Percentiles rank a stretch among this genome's conserved stretches.
Evolutionary conservation across 2,888 invertebrate genomes (phyloP).

Genomic region (Dryobota labecula): DNA sequence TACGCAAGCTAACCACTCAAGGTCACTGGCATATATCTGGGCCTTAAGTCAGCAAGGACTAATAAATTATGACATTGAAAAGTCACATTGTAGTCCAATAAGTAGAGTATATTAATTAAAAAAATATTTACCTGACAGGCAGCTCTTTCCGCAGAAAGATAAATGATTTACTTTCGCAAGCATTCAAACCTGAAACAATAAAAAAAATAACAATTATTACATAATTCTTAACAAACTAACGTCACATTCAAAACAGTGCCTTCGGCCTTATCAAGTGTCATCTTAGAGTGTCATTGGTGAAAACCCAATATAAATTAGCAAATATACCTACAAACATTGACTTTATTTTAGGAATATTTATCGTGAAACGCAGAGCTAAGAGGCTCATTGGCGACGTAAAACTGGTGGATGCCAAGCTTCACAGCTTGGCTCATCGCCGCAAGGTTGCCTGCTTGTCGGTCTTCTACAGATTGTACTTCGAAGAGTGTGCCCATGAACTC

Average conservation of each 20-base stretch:
- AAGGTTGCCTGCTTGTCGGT: too few species aligned
- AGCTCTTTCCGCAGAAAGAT: slow-evolving; percentile 98
- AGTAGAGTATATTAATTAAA: background rate
- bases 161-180: slow-evolving; percentile 97
- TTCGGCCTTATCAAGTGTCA: background rate
- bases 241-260: background rate
- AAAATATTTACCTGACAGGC: slow-evolving; percentile 93
- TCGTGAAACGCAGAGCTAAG: too few species aligned
- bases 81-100: background rate
- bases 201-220: slow-evolving; percentile 16
- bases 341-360: background rate
- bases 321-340: slow-evolving; percentile 3
- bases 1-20: too few species aligned
- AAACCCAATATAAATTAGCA: slow-evolving; percentile 23
- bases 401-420: too few species aligned
- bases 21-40: too few species aligned
- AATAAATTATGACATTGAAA: background rate
- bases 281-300: slow-evolving; percentile 6
- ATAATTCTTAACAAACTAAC: background rate
- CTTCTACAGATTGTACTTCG: too few species aligned
- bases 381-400: too few species aligned
- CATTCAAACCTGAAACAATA: slow-evolving; percentile 94
- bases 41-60: too few species aligned
- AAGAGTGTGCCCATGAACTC: too few species aligned
- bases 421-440: too few species aligned